Evolutionary conservation across 2,113 vertebrate genomes (phyloP).

Genomic region (Embiotoca jacksoni): DNA sequence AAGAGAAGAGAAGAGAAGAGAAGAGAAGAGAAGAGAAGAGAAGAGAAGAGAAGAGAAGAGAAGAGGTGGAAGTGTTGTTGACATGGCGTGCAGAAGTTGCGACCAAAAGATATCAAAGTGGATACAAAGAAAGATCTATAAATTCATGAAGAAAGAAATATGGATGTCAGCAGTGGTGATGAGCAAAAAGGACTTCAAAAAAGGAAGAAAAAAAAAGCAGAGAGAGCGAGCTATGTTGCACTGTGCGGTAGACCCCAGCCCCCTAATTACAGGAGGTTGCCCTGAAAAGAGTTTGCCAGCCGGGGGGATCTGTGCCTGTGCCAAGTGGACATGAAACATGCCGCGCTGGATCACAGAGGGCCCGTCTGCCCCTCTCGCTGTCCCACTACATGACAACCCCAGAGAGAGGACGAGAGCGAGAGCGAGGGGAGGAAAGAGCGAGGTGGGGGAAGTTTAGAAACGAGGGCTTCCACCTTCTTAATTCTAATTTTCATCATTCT

Average conservation of each 20-base stretch:
- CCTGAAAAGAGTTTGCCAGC: conserved; percentile 92
- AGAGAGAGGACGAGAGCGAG: conserved; percentile 54
- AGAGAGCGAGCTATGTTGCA: conserved; percentile 78
- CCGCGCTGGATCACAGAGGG: conserved; percentile 84
- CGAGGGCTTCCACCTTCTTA: conserved; percentile 57
- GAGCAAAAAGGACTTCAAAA: conserved; percentile 35
- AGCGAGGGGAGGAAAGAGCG: conserved; percentile 5
- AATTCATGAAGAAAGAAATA: conserved; percentile 27
- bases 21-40: neutral
- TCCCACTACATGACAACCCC: conserved; percentile 80
- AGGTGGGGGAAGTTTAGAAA: conserved; percentile 52
- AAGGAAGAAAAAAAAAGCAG: conserved; percentile 28
- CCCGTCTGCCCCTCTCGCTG: conserved; percentile 80
- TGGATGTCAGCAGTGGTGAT: conserved; percentile 33
- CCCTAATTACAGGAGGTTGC: conserved; percentile 92
- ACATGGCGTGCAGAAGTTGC: conserved; percentile 11
- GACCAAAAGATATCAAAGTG: conserved; percentile 80
- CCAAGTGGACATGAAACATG: conserved; percentile 87
- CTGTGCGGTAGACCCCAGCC: conserved; percentile 87
- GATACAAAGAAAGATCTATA: conserved; percentile 9
- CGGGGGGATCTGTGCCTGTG: conserved; percentile 86
- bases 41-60: conserved; percentile 4
- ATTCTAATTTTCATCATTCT: conserved; percentile 55
- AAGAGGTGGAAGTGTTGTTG: conserved; percentile 6
- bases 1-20: neutral